Percentiles rank a stretch among this genome's conserved stretches.
phyloP scores from a whole-genome alignment of 1,140 invertebrate genomes.

The Danaus melanippus region DNA sequence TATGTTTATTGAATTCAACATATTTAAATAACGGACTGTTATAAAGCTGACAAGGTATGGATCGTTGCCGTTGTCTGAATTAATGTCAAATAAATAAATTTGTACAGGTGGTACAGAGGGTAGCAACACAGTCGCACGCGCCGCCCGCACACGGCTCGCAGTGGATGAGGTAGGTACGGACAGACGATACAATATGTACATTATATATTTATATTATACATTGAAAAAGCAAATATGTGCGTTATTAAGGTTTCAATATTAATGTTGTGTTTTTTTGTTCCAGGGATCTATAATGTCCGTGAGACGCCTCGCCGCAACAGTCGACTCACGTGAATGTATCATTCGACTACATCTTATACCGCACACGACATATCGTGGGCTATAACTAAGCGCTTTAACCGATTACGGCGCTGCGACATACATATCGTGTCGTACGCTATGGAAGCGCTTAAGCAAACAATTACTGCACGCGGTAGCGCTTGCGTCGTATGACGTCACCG shows the following conservation, averaged over 20 bases:
- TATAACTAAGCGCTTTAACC: no score
- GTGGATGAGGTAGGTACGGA: conserved; percentile 64
- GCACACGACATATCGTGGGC: no score
- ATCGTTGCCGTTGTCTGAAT: no score
- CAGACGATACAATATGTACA: conserved; percentile 3
- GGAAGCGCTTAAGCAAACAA: conserved; percentile 1
- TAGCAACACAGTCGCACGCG: conserved; percentile 53
- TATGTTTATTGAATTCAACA: no score
- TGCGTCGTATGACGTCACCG: no score
- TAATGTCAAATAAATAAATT: conserved; percentile 1
- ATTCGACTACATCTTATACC: no score
- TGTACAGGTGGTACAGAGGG: conserved; percentile 58
- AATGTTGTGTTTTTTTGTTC: background rate
- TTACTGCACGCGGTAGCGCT: no score
- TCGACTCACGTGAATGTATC: no score
- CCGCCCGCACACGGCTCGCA: conserved; percentile 52
- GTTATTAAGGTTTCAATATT: background rate
- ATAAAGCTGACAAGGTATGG: no score
- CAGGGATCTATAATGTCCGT: conserved; percentile 25
- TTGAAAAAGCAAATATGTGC: background rate
- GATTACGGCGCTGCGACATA: conserved; percentile 1
- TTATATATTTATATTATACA: background rate
- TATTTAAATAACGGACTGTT: no score
- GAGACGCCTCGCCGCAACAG: conserved; percentile 13
- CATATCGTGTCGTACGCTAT: background rate